Evolutionary conservation across 2,888 invertebrate species (phyloP).

Genomic region (Amphipoea lucens): DNA sequence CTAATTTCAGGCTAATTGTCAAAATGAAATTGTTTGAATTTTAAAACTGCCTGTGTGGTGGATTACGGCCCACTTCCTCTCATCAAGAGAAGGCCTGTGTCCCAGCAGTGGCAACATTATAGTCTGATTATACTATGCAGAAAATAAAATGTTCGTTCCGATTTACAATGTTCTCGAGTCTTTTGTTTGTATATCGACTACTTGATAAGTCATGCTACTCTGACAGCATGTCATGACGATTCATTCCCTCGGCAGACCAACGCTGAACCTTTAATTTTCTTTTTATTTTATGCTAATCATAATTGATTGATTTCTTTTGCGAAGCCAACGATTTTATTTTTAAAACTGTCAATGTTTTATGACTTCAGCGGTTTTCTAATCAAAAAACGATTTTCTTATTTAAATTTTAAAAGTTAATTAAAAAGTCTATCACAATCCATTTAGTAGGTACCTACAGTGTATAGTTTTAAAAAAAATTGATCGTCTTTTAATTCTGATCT

Average conservation of each 20-base stretch:
- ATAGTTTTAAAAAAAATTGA: not conserved
- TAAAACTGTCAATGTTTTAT: constrained; percentile 11
- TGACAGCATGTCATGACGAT: not conserved
- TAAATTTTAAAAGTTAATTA: not conserved
- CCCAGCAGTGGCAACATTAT: not conserved
- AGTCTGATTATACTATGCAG: not conserved
- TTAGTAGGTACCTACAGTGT: not conserved
- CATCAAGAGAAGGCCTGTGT: not conserved
- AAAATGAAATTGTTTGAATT: not conserved
- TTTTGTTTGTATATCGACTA: not conserved
- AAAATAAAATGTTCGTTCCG: not conserved
- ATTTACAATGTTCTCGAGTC: not conserved
- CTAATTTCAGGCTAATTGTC: not conserved
- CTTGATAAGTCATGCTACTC: constrained; percentile 2
- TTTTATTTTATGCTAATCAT: constrained; percentile 11
- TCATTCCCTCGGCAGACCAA: not conserved
- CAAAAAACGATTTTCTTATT: constrained; percentile 6
- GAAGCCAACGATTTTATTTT: constrained; percentile 19
- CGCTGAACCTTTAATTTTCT: not conserved
- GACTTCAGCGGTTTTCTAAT: constrained; percentile 13
- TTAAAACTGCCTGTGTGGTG: not conserved
- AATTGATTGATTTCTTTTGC: constrained; percentile 34
- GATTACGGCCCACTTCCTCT: not conserved
- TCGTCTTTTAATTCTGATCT: not conserved
- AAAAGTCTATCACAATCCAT: not conserved